A percentile compares a stretch with the other conserved stretches of the same genome.
These are phyloP conservation scores for Caiman crocodilus DNA, from an alignment of 2,797 vertebrate species.

Conservation along the genomic window DNA sequence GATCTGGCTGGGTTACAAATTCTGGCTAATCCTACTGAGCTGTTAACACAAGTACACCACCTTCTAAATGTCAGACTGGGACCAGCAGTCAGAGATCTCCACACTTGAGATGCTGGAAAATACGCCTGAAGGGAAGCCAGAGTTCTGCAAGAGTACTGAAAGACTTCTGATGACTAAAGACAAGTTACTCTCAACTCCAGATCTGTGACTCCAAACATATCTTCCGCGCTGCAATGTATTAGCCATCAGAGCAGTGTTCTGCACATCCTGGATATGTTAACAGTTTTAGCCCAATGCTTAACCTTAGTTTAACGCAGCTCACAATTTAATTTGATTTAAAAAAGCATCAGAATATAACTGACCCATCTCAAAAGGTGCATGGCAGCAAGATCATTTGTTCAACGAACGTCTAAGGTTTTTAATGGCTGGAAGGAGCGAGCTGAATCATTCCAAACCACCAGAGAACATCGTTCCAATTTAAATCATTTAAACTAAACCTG, in stretches of 20 bases:
- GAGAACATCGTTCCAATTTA: neutral
- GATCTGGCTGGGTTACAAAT: neutral
- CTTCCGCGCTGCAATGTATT: neutral
- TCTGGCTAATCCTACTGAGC: neutral
- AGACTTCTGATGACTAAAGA: neutral
- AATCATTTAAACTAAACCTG: neutral
- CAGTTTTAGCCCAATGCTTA: neutral
- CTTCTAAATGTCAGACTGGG: neutral
- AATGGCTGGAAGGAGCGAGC: neutral
- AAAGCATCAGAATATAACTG: neutral
- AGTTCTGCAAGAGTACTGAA: neutral
- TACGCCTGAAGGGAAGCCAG: neutral
- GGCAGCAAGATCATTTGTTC: rapidly evolving
- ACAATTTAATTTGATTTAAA: neutral
- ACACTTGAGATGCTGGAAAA: neutral
- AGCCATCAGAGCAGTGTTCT: neutral
- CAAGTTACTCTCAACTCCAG: neutral
- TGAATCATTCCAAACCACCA: neutral
- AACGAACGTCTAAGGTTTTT: neutral
- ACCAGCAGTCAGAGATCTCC: neutral
- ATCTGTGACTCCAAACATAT: neutral
- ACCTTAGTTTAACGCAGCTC: neutral
- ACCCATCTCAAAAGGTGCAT: rapidly evolving
- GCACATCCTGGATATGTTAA: neutral
- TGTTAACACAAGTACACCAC: neutral